Conservation (phyloP, 35 echinoderm and acorn worm species). For the Ophiothrix spiculata region DNA sequence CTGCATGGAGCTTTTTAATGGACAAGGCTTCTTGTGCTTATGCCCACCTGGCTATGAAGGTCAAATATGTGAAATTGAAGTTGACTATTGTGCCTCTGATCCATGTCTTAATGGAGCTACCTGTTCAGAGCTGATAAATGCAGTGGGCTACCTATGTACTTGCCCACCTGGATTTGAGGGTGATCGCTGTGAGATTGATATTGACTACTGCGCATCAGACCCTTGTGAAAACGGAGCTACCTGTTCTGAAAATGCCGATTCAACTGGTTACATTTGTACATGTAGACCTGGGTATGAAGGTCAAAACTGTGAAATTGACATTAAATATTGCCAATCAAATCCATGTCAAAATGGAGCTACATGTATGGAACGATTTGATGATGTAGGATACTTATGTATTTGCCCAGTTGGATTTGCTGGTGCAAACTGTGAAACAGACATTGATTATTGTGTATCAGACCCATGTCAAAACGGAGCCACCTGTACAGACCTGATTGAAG, state of each 20-base stretch:
- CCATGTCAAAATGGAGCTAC: conserved; percentile 20
- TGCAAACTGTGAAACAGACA: conserved; percentile 3
- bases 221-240: too few species aligned
- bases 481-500: conserved; percentile 55
- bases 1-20: too few species aligned
- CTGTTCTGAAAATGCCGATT: neutral
- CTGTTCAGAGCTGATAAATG: neutral
- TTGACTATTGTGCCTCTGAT: conserved; percentile 31
- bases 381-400: neutral
- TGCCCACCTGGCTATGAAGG: conserved; percentile 55
- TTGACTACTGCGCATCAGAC: too few species aligned
- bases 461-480: conserved; percentile 73
- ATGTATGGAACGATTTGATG: neutral
- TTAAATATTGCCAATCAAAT: neutral
- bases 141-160: conserved; percentile 23
- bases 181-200: conserved; percentile 45
- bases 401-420: conserved; percentile 1
- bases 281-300: neutral
- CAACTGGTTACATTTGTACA: too few species aligned
- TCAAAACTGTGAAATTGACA: neutral
- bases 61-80: conserved; percentile 40
- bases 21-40: too few species aligned
- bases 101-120: conserved; percentile 54
- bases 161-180: conserved; percentile 54
- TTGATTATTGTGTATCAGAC: conserved; percentile 50